Base-by-base conservation (phyloP, 2,113 vertebrate species). In the Castor canadensis region DNA sequence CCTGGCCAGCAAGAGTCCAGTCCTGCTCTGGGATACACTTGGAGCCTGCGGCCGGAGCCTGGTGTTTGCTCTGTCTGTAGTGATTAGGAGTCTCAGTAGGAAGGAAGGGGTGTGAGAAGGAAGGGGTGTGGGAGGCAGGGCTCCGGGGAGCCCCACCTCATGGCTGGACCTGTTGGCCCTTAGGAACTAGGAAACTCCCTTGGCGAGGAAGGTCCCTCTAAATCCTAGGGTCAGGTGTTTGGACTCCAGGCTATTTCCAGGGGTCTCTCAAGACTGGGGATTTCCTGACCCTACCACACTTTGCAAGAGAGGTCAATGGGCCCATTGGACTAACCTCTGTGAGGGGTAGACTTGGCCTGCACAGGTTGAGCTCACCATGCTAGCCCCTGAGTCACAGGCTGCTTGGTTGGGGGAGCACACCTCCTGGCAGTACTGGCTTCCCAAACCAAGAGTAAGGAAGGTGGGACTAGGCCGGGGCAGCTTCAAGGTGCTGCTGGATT, bases 101-200 rank as follows among this genome's bases (percentile, higher is more conserved):
- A 19, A n/a, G n/a, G n/a, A n/a, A n/a, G n/a, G n/a, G n/a, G n/a
- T n/a, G n/a, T n/a, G n/a, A n/a, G 3, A 30, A 60, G 71, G 93
- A 22, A 9, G 10, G 60, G 86, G 75, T 2, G 12, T 22, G 69
- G 66, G 93, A 76, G 93, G 75, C 91, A 15, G 89, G 93, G 54
- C 95, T 64, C 73, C 5, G 6, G 95, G 93, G 91, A 96, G 81
- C 96, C 95, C 91, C 91, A 94, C 94, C 96, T 94, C 62, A 6
- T 28, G 45, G 35, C 90, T 6, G 2, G 89, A 82, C 77, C 60
- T 35, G 54, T 72, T 87, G 96, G 94, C 73, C 94, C 32, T 82
- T 60, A 8, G 73, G 58, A 62, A 38, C 62, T 0, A 1, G 90
- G 83, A 60, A 38, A 71, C 83, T 89, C 71, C 81, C 76, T 6